phyloP scores from a whole-genome alignment of 1,140 invertebrate species.

The Lordiphosa stackelbergi region DNA sequence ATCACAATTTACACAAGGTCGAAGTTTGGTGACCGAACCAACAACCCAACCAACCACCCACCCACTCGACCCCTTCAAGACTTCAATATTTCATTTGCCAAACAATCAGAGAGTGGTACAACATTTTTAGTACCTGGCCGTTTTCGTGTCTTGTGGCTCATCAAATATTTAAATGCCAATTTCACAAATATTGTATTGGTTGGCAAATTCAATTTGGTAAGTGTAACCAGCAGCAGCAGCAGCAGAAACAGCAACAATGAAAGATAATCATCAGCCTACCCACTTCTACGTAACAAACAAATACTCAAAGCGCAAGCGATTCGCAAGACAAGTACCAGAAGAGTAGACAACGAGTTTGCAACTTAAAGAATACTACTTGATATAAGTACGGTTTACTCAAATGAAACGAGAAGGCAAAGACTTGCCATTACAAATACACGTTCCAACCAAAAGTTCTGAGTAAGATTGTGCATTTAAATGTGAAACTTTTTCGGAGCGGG shows the following conservation, averaged over 20 bases:
- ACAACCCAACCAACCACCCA: background rate
- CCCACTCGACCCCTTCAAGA: background rate
- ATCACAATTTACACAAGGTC: conserved; percentile 12
- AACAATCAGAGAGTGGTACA: conserved; percentile 33
- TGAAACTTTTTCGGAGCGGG: no score
- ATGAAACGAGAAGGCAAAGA: no score
- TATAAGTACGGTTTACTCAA: no score
- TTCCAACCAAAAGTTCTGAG: no score
- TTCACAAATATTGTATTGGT: conserved; percentile 63
- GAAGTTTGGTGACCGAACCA: background rate
- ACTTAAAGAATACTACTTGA: no score
- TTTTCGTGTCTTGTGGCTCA: conserved; percentile 44
- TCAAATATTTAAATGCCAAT: conserved; percentile 73
- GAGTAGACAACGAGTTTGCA: no score
- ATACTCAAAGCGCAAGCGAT: conserved; percentile 8
- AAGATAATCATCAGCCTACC: conserved; percentile 3
- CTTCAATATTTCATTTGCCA: conserved; percentile 9
- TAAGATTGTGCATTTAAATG: no score
- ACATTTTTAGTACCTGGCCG: conserved; percentile 46
- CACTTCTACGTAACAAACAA: background rate
- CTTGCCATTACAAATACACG: no score
- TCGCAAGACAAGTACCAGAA: background rate
- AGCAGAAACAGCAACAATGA: conserved; percentile 1
- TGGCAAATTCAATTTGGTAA: conserved; percentile 67
- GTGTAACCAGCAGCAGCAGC: conserved; percentile 37